A percentile compares a stretch with the other conserved stretches of the same genome.
These are phyloP conservation scores for Falcaria lacertinaria DNA, from an alignment of 2,888 invertebrate genomes.

Conservation along the genomic window DNA sequence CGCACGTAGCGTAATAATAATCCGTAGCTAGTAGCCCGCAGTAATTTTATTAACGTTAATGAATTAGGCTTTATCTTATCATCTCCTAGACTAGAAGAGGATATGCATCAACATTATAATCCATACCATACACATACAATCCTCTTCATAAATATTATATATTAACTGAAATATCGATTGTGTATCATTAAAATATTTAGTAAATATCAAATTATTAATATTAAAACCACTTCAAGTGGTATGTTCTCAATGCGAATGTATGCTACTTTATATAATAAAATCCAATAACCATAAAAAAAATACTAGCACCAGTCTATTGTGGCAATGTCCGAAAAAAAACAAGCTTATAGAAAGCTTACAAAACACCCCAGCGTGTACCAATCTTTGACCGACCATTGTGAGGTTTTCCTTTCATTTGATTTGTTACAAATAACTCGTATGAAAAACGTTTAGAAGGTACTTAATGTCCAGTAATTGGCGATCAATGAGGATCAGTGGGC, in stretches of 20 bases:
- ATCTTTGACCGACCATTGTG: conserved; percentile 68
- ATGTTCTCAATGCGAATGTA: too few relatives aligned
- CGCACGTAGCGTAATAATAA: not conserved
- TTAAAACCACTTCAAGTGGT: too few relatives aligned
- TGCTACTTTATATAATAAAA: too few relatives aligned
- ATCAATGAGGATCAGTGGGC: conserved; percentile 80
- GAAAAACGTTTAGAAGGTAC: conserved; percentile 74
- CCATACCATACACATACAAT: too few relatives aligned
- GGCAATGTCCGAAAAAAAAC: conserved; percentile 48
- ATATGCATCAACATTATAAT: too few relatives aligned
- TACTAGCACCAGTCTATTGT: conserved; percentile 40
- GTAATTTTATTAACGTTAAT: too few relatives aligned
- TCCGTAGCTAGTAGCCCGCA: not conserved
- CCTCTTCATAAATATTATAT: too few relatives aligned
- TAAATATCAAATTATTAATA: too few relatives aligned
- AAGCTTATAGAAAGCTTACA: conserved; percentile 55
- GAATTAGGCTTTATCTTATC: too few relatives aligned
- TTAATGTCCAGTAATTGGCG: conserved; percentile 80
- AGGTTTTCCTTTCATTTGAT: conserved; percentile 63
- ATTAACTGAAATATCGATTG: too few relatives aligned
- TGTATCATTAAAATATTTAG: too few relatives aligned
- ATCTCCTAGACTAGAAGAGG: too few relatives aligned
- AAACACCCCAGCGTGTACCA: conserved; percentile 57
- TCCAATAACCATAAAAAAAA: conserved; percentile 4
- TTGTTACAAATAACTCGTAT: conserved; percentile 76